These are phyloP conservation scores for Rhinoraja longicauda DNA, from an alignment of 2,797 vertebrate species.

Conservation along the genomic window DNA sequence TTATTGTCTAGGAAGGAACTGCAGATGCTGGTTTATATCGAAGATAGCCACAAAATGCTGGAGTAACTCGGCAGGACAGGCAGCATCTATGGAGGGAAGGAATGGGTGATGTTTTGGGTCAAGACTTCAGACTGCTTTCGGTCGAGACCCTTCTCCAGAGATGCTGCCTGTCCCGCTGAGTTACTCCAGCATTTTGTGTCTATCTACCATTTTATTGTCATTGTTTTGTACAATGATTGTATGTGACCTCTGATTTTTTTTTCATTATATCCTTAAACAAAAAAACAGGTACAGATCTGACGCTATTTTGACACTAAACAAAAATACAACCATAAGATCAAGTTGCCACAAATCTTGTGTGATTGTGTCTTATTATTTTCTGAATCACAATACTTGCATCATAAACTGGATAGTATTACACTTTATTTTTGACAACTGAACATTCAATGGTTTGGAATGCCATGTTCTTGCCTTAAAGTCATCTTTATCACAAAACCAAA, in stretches of 20 bases:
- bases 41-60: too few relatives aligned
- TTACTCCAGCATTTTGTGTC: too few relatives aligned
- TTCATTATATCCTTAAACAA: too few relatives aligned
- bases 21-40: too few relatives aligned
- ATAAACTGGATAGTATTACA: neutral
- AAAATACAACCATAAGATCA: neutral
- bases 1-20: neutral
- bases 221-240: neutral
- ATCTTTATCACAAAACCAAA: neutral
- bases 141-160: too few relatives aligned
- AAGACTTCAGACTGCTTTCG: too few relatives aligned
- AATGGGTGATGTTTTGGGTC: too few relatives aligned
- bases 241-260: neutral
- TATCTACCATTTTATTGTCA: too few relatives aligned
- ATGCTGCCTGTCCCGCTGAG: too few relatives aligned
- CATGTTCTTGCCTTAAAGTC: neutral
- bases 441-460: neutral
- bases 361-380: neutral
- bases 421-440: neutral
- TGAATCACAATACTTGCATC: neutral
- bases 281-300: neutral
- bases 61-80: too few relatives aligned
- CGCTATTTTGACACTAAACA: neutral
- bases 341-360: neutral
- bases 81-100: too few relatives aligned